These are phyloP conservation scores for Nephrotoma flavescens DNA, from an alignment of 2,888 invertebrate species.

Conservation along the genomic window DNA sequence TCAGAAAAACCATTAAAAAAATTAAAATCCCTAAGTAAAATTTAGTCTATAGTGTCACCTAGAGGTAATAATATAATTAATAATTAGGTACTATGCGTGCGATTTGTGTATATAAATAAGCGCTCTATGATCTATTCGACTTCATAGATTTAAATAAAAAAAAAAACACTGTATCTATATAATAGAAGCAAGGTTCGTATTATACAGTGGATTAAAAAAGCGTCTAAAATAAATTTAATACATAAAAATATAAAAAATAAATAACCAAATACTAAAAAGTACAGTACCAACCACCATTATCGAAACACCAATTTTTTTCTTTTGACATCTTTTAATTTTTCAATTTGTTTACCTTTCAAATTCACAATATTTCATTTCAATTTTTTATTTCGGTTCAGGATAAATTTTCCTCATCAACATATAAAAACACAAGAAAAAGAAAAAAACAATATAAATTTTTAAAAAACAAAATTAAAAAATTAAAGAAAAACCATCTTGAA, in stretches of 20 bases:
- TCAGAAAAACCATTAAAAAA: too few species aligned
- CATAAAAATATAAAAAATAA: background rate
- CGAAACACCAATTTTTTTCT: background rate
- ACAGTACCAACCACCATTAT: background rate
- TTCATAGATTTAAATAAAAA: background rate
- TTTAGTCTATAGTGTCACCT: too few species aligned
- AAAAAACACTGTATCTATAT: too few species aligned
- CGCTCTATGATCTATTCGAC: background rate
- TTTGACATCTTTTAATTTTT: background rate
- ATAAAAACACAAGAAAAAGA: background rate
- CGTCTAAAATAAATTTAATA: background rate
- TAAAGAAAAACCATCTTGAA: background rate
- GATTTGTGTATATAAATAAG: background rate
- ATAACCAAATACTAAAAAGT: background rate
- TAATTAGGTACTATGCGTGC: background rate
- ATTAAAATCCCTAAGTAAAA: too few species aligned
- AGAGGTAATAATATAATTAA: too few species aligned
- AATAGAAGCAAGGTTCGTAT: background rate
- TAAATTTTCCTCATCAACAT: background rate
- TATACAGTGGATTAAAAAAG: background rate
- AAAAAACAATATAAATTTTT: background rate
- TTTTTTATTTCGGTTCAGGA: background rate
- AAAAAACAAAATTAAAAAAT: background rate
- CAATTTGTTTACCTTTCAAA: background rate
- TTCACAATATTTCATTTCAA: background rate